Evolutionary conservation across 2,797 vertebrate species (phyloP), one percentile per base, ranked within the genome.

Genomic region (Pristis pectinata): DNA sequence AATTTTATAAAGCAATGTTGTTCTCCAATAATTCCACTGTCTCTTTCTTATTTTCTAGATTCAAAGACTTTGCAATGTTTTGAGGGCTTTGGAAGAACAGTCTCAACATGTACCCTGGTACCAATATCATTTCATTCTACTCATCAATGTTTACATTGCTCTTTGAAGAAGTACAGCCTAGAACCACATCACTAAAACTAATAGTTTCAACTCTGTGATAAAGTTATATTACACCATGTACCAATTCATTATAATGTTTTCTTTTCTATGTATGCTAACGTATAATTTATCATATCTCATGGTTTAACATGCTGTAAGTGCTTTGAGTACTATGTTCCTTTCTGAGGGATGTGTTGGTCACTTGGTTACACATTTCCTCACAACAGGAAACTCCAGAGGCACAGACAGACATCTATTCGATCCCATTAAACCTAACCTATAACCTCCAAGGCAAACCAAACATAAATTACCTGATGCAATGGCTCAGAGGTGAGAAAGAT

Each of bases 401-500:
- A 53, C 27, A 94, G 24, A 27, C 3, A 53, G 70, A 70, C 70
- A 74, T 74, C 67, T 34, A 34, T 53, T n/a, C 44, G 7, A 94
- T 94, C 44, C 91, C 70, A 94, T 94, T 56, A 74, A 94, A 94
- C 15, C 67, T 76, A 74, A 72, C 67, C 70, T 67, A 22, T 67
- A 67, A 64, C 61, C 19, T 53, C 96, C 95, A 95, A 96, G 96
- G 96, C 96, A 96, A 94, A 95, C 94, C 95, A 95, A 96, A 96
- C 96, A 96, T 96, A 96, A 96, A 96, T 97, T 96, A 96, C 96
- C 95, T 89, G 56, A 95, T 80, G 94, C 95, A 95, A 59, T 59
- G 95, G 95, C 97, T 96, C 95, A 96, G 95, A 95, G 96, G 96
- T 96, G 96, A 97, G 95, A 95, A 96, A 95, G 96, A 96, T 96